Conservation (phyloP, 2,888 invertebrate genomes). For the Drosophila birchii region DNA sequence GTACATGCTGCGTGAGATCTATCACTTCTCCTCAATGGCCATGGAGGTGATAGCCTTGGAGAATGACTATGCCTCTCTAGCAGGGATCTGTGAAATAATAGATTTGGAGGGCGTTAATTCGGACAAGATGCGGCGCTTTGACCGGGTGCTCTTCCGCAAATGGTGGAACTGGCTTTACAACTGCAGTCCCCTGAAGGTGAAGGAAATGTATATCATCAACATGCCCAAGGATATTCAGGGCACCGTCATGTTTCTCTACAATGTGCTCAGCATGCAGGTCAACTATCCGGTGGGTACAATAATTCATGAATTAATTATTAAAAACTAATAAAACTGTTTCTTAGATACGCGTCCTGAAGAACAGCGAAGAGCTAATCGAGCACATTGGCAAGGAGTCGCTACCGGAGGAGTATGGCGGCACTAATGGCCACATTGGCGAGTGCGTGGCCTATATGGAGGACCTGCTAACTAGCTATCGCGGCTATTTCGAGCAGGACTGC, state of each 20-base stretch:
- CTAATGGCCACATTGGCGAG: constrained; percentile 76
- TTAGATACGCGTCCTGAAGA: constrained; percentile 68
- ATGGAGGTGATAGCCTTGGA: constrained; percentile 79
- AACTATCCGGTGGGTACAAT: constrained; percentile 65
- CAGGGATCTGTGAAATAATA: constrained; percentile 76
- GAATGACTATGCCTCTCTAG: constrained; percentile 78
- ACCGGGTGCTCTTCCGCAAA: constrained; percentile 68
- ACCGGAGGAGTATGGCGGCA: constrained; percentile 80
- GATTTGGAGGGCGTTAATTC: constrained; percentile 69
- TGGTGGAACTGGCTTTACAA: constrained; percentile 74
- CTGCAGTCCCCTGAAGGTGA: constrained; percentile 73
- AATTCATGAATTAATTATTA: background rate
- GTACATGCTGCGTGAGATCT: constrained; percentile 71
- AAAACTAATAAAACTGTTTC: background rate
- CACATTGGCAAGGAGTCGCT: constrained; percentile 73
- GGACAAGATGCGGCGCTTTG: constrained; percentile 69
- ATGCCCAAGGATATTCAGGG: constrained; percentile 74
- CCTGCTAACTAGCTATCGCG: constrained; percentile 71
- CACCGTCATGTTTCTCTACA: constrained; percentile 60
- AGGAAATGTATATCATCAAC: constrained; percentile 75
- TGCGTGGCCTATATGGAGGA: constrained; percentile 80
- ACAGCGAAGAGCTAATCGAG: constrained; percentile 67
- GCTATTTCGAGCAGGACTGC: constrained; percentile 75
- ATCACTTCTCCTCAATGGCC: constrained; percentile 76
- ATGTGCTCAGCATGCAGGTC: constrained; percentile 64